A percentile compares a stretch with the other conserved stretches of the same genome.
phyloP scores from a whole-genome alignment of 2,113 vertebrate genomes.

The Syrmaticus mikado region DNA sequence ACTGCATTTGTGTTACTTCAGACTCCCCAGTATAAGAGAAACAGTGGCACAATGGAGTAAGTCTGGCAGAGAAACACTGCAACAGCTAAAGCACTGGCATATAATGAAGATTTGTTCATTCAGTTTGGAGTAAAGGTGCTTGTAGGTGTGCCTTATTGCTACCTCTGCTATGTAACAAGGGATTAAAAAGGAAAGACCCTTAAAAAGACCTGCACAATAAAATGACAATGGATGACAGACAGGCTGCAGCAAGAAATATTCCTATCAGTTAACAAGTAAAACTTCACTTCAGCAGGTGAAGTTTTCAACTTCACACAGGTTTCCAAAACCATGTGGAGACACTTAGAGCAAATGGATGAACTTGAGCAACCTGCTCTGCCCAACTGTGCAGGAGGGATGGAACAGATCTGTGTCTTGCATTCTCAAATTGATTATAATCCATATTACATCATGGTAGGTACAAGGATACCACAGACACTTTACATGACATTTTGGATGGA shows the following conservation, averaged over 20 bases:
- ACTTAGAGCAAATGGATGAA: not conserved
- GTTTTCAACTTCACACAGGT: too few species aligned
- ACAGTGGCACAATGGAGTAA: not conserved
- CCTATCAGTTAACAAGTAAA: accelerated
- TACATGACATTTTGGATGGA: not conserved
- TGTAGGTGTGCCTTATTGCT: not conserved
- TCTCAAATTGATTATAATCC: not conserved
- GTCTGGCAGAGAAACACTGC: not conserved
- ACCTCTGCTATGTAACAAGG: not conserved
- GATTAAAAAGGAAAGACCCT: not conserved
- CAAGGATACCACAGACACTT: not conserved
- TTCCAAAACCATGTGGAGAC: not conserved
- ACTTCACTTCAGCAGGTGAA: not conserved
- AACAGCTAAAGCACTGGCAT: not conserved
- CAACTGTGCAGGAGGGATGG: accelerated
- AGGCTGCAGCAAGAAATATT: not conserved
- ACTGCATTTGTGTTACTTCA: not conserved
- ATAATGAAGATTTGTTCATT: not conserved
- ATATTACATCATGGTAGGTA: not conserved
- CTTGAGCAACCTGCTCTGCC: not conserved
- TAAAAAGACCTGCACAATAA: not conserved
- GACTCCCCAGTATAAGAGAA: not conserved
- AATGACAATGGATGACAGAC: not conserved
- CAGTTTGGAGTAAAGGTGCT: not conserved
- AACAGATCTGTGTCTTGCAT: not conserved